Base-by-base conservation (phyloP, 2,113 vertebrate genomes). In the Pangasianodon hypophthalmus region DNA sequence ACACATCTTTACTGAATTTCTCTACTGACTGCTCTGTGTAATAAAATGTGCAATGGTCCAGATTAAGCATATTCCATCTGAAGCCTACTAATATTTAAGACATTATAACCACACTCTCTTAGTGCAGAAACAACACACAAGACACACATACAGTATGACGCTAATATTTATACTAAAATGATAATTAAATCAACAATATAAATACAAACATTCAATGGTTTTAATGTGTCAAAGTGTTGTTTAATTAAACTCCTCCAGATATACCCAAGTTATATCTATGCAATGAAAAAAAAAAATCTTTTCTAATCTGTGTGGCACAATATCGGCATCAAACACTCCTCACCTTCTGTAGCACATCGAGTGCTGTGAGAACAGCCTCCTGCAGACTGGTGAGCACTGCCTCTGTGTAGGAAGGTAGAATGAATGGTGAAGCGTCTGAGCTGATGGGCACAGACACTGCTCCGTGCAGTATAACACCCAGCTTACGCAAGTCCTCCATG, bases 271-370 rank as follows among this genome's bases (percentile, higher is more conserved):
- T 29, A 48, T 29, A 14, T 44, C 11, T 44, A 44, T 41, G 71
- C 18, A 44, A 19, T 24, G 37, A 16, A 69, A 32, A 32, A 71
- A 18, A n/a, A 67, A 7, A 24, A 7, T 21, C n/a, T 13, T 69
- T 37, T 73, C 32, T 75, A 24, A 48, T 26, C 10, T 48, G 7
- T n/a, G 5, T n/a, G 48, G 79, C 13, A 16, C 26, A 6, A 80
- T 52, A 50, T 16, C 2, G 32, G 26, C 48, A 13, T 86, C 18
- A 6, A 48, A 48, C 6, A 21, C 46, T 19, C 24, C 92, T 95
- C 95, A 99, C 98, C 98, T 99, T 99, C 94, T 99, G 98, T 90
- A 99, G 94, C 91, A 99, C 97, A 93, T 99, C 98, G 94, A 99
- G 96, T 87, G 98, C 96, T 11, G 97, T 98, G 90, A 99, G 97